Base-by-base conservation (phyloP, 1,140 invertebrate species). In the Bursaphelenchus mucronatus region DNA sequence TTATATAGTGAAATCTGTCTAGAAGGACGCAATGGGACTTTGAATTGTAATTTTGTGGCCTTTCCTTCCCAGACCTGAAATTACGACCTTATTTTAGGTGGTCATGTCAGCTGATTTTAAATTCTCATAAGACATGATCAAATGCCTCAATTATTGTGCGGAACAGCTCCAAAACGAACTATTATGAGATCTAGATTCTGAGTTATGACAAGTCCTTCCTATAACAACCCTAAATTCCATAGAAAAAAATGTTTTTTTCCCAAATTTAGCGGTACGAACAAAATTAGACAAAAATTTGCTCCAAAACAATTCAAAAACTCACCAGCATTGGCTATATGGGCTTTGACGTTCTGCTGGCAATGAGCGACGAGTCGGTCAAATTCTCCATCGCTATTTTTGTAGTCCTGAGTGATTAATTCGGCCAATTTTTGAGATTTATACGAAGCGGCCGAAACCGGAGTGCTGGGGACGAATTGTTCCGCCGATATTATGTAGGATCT, bases 121-220 rank as follows among this genome's bases (percentile, higher is more conserved):
- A 53, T 84, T 98, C 2, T 90, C 90, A 0, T 85, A 94, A 45
- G 91, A 94, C 76, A 88, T 94, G 49, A 9, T 97, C 0, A 97
- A 97, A 80, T 93, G 97, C 86, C 85, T 98, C 3, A 97, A 94
- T 84, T n/a, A 41, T 30, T 43, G 59, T 68, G 95, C 98, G 83
- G 94, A 98, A 82, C 88, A 89, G 78, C 91, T 97, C 65, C 82
- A 97, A 15, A 94, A 97, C 78, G 88, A 88, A 15, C 77, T 94
- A 56, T 91, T 90, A 0, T 99, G 95, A 95, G 86, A 87, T 67
- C 86, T 83, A 11, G 86, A 88, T 50, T 97, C 94, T 76, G 88
- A 90, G 4, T 76, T 97, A 0, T 99, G 95, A 95, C 86, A 70
- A 71, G 46, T 64, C 7, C 50, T 76, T 30, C 30, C 30, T 1